phyloP scores from a whole-genome alignment of 2,888 invertebrate species.

The Lobophora halterata region DNA sequence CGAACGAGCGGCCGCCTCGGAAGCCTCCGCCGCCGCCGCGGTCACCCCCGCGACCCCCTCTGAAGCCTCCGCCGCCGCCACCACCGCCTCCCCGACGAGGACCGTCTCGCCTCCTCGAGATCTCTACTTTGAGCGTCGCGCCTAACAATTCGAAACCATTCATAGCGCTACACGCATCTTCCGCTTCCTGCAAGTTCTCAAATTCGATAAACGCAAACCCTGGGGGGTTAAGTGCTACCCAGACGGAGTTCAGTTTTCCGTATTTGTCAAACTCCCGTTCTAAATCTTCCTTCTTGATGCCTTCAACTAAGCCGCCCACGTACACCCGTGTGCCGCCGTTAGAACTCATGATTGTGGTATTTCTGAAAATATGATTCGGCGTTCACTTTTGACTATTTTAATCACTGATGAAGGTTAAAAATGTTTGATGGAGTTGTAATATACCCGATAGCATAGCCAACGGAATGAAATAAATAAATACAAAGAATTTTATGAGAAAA shows the following conservation, averaged over 20 bases:
- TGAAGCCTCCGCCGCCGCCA: slow-evolving; percentile 66
- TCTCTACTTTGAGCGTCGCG: slow-evolving; percentile 92
- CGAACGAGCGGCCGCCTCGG: slow-evolving; percentile 54
- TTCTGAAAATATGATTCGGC: slow-evolving; percentile 39
- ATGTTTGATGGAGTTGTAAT: not conserved
- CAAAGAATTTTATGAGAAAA: slow-evolving; percentile 59
- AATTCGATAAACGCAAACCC: slow-evolving; percentile 97
- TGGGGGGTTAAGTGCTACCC: slow-evolving; percentile 96
- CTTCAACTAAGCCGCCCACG: slow-evolving; percentile 93
- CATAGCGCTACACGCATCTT: slow-evolving; percentile 92
- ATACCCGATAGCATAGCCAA: slow-evolving; percentile 13
- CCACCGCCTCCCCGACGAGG: slow-evolving; percentile 83
- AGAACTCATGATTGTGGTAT: slow-evolving; percentile 62
- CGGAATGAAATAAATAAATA: slow-evolving; percentile 60
- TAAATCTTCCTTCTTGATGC: slow-evolving; percentile 94
- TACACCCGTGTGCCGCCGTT: slow-evolving; percentile 89
- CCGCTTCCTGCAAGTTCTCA: slow-evolving; percentile 92
- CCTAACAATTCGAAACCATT: slow-evolving; percentile 94
- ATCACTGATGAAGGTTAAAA: not conserved
- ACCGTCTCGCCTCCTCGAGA: slow-evolving; percentile 90
- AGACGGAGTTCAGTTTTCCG: slow-evolving; percentile 94
- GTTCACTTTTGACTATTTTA: slow-evolving; percentile 9
- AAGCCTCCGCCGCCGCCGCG: slow-evolving; percentile 73
- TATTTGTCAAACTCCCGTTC: slow-evolving; percentile 95
- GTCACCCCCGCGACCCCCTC: slow-evolving; percentile 73